Conservation (phyloP, 2,888 invertebrate species). For the Nebria brevicollis region DNA sequence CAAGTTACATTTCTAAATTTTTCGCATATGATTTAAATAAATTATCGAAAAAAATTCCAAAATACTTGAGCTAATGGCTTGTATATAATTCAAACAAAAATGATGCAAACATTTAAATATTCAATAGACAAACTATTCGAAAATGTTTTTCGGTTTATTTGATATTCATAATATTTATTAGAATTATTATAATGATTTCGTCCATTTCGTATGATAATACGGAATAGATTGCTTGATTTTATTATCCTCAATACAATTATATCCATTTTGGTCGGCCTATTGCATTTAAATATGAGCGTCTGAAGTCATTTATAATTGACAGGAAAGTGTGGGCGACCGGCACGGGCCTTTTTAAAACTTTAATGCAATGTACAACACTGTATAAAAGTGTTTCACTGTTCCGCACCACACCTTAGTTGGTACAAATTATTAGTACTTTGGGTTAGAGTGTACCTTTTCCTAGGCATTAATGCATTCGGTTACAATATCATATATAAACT, state of each 20-base stretch:
- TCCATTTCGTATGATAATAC: conserved; percentile 30
- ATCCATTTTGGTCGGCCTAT: conserved; percentile 33
- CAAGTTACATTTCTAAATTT: not conserved
- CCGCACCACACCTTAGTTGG: conserved; percentile 10
- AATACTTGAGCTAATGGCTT: not conserved
- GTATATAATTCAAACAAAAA: not conserved
- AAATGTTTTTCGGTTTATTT: not conserved
- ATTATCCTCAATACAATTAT: conserved; percentile 28
- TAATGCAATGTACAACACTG: conserved; percentile 7
- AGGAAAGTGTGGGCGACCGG: conserved; percentile 40
- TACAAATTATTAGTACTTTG: conserved; percentile 1
- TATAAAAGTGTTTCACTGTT: not conserved
- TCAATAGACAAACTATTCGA: not conserved
- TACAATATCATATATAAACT: conserved; percentile 6
- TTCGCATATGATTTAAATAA: not conserved
- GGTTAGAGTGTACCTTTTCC: not conserved
- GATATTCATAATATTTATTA: conserved; percentile 13
- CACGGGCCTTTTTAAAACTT: conserved; percentile 15
- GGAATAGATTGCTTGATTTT: conserved; percentile 39
- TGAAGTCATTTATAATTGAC: conserved; percentile 45
- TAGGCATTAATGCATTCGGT: conserved; percentile 4
- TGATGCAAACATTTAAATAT: not conserved
- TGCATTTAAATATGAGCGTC: conserved; percentile 42
- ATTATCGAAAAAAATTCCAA: not conserved
- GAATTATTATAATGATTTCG: not conserved